phyloP scores from a whole-genome alignment of 2,888 invertebrate species.

The Scelioninae gen. 1 region DNA sequence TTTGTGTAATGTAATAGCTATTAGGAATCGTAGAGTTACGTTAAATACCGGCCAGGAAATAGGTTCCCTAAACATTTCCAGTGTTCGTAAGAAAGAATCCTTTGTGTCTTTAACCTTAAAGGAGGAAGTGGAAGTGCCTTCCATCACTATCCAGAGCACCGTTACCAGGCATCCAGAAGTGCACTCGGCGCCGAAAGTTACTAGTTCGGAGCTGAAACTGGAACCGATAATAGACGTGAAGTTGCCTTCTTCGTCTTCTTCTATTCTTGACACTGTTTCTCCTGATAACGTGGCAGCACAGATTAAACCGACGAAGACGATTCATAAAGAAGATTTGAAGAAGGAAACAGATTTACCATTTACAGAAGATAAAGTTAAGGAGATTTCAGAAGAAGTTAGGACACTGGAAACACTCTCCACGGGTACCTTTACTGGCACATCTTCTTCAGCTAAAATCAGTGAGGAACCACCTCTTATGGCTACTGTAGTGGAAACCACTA shows the following conservation, averaged over 20 bases:
- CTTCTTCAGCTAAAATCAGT: constrained; percentile 64
- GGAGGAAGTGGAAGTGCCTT: constrained; percentile 27
- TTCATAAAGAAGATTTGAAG: constrained; percentile 74
- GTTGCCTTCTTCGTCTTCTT: constrained; percentile 1
- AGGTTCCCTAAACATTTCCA: constrained; percentile 15
- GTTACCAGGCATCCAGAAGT: constrained; percentile 7
- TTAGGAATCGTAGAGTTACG: constrained; percentile 88
- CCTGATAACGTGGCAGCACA: constrained; percentile 80
- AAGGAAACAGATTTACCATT: constrained; percentile 74
- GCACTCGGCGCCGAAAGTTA: neutral
- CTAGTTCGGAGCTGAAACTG: constrained; percentile 3
- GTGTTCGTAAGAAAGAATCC: constrained; percentile 28
- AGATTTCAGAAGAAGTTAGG: constrained; percentile 72
- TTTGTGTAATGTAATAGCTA: constrained; percentile 90
- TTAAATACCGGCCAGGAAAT: constrained; percentile 87
- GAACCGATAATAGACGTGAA: constrained; percentile 6
- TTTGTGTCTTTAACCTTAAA: neutral
- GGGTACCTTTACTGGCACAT: constrained; percentile 9
- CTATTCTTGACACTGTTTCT: constrained; percentile 31
- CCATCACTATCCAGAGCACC: constrained; percentile 2
- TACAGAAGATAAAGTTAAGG: constrained; percentile 72
- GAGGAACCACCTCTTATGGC: constrained; percentile 72
- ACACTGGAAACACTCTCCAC: constrained; percentile 74
- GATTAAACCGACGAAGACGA: constrained; percentile 79
- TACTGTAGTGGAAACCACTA: constrained; percentile 25